Percentiles rank a stretch among this genome's conserved stretches.
Conservation (phyloP, 2,888 invertebrate species). For the Coleophora flavipennella region DNA sequence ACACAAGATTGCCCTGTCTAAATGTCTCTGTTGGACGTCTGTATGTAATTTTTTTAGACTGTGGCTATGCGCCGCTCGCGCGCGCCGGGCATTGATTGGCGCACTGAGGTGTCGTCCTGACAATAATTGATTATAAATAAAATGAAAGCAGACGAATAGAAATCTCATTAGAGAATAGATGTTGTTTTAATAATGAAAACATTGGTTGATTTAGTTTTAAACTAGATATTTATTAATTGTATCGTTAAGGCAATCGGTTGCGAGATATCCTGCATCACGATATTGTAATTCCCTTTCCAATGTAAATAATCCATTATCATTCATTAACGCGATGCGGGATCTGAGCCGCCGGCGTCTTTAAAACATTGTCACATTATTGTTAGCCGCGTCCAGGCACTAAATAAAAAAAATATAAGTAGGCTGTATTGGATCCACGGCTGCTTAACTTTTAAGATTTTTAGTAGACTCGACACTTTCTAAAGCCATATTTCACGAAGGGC, state of each 20-base stretch:
- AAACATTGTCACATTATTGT: slow-evolving; percentile 9
- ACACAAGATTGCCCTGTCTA: no score
- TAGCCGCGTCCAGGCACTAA: slow-evolving; percentile 12
- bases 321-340: slow-evolving; percentile 9
- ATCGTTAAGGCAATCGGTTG: slow-evolving; percentile 28
- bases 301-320: slow-evolving; percentile 1
- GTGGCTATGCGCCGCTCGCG: slow-evolving; percentile 30
- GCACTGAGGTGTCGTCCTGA: slow-evolving; percentile 19
- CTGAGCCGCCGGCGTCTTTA: slow-evolving; percentile 10
- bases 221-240: slow-evolving; percentile 60
- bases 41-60: no score
- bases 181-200: slow-evolving; percentile 36
- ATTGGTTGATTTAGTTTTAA: slow-evolving; percentile 54
- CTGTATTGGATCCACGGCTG: no score
- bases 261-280: slow-evolving; percentile 25
- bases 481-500: no score
- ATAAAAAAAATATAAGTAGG: not conserved
- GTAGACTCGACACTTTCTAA: no score
- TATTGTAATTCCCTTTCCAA: not conserved
- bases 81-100: slow-evolving; percentile 1
- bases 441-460: no score
- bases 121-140: slow-evolving; percentile 43
- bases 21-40: no score
- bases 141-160: slow-evolving; percentile 48
- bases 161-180: slow-evolving; percentile 62